Evolutionary conservation across 2,888 invertebrate species (phyloP), one percentile per base, ranked within the genome.

Genomic region (Linnaemya vulpina): DNA sequence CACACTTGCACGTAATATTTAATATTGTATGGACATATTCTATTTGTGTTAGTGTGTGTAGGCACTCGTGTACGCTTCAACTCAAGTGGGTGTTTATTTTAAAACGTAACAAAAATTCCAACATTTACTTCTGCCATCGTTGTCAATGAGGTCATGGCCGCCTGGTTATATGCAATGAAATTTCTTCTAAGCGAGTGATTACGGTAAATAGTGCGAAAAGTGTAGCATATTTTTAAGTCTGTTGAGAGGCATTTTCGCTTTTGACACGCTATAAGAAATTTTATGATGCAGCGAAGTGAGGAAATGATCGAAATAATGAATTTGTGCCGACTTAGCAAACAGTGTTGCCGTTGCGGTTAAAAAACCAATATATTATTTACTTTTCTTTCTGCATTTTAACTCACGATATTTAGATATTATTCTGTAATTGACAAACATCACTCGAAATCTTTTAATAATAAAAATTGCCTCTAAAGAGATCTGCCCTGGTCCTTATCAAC

Each of bases 91-190:
- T 75, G 80, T 81, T n/a, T 70, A 62, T 53, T 51, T n/a, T 17
- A 40, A 38, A 78, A 20, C 30, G 7, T 68, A 43, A 38, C 38
- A 75, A 63, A 40, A 17, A 58, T 15, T 60, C 15, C 20, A 65
- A 67, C 67, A 67, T 38, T 63, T 60, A 75, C 35, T 70, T 68
- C 17, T 38, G 65, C 17, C 58, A 73, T 58, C 55, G 58, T 49
- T 49, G 30, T 60, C 43, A 74, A 79, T 40, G 68, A 83, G 83
- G 83, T 83, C 83, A 83, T 49, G 83, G 83, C 70, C 79, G 70
- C 78, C 71, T 63, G 20, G 4, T 15, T 58, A 25, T 76, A 71
- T 49, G 71, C 76, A 58, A 49, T 67, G 25, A 40, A 15, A 8
- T 73, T 63, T 43, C 1, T 20, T 58, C 17, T 46, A n/a, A 15